Evolutionary conservation across 1,140 invertebrate species (phyloP).

Genomic region (Neodiprion virginianus): DNA sequence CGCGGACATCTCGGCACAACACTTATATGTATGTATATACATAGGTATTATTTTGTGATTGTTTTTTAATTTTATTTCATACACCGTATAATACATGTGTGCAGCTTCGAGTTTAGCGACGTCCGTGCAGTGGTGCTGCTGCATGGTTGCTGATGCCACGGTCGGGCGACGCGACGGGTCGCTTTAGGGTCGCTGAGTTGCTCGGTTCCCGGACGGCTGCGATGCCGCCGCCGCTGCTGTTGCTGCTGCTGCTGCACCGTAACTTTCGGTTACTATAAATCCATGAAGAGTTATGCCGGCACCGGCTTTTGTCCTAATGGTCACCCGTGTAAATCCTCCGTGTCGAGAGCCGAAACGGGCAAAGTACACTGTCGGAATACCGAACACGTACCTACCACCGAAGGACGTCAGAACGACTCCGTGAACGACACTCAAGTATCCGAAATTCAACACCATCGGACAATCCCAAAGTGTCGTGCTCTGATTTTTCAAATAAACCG

Average conservation of each 20-base stretch:
- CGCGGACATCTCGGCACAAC: too few species aligned
- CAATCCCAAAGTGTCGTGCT: too few species aligned
- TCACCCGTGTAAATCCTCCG: conserved; percentile 52
- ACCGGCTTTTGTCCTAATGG: conserved; percentile 57
- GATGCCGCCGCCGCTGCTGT: too few species aligned
- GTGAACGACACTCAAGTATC: not conserved
- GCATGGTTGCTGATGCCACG: too few species aligned
- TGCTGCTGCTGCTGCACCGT: conserved; percentile 14
- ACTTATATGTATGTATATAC: too few species aligned
- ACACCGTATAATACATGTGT: too few species aligned
- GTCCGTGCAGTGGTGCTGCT: not conserved
- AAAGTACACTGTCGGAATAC: not conserved
- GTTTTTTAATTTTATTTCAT: too few species aligned
- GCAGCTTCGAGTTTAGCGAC: not conserved
- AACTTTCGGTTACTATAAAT: conserved; percentile 50
- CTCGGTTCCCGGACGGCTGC: not conserved
- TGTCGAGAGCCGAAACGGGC: conserved; percentile 20
- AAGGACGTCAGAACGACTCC: not conserved
- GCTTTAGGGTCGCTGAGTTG: not conserved
- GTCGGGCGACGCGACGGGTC: too few species aligned
- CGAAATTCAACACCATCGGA: not conserved
- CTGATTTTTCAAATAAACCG: not conserved
- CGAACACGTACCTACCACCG: not conserved
- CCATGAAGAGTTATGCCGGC: conserved; percentile 54
- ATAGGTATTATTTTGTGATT: too few species aligned